Evolutionary conservation across 2,888 invertebrate genomes (phyloP).

Genomic region (Campopleginae sp.): DNA sequence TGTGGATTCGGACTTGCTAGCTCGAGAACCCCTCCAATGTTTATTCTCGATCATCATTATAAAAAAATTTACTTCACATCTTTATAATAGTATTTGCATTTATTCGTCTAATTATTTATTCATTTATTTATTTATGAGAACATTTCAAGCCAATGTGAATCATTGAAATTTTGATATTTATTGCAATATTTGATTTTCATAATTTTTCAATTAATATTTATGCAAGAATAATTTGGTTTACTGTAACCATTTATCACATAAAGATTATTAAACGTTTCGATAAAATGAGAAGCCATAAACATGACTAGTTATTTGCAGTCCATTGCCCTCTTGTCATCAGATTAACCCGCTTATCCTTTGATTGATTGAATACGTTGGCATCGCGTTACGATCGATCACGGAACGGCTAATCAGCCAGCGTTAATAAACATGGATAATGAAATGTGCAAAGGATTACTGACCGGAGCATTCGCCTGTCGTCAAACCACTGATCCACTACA

Average conservation of each 20-base stretch:
- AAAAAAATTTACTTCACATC: too few relatives aligned
- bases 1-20: background rate
- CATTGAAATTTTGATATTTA: background rate
- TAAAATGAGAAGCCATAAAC: slow-evolving; percentile 77
- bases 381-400: slow-evolving; percentile 76
- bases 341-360: slow-evolving; percentile 80
- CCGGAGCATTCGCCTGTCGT: slow-evolving; percentile 25
- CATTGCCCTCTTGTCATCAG: slow-evolving; percentile 73
- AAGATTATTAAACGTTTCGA: slow-evolving; percentile 74
- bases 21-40: background rate
- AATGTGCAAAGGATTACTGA: slow-evolving; percentile 71
- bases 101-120: too few relatives aligned
- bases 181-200: background rate
- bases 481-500: slow-evolving; percentile 31
- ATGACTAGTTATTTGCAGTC: slow-evolving; percentile 74
- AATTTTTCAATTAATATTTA: background rate
- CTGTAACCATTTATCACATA: background rate
- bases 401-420: slow-evolving; percentile 72
- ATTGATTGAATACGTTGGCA: slow-evolving; percentile 77
- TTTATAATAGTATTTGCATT: too few relatives aligned
- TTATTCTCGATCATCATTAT: background rate
- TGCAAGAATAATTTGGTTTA: background rate
- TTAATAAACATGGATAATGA: slow-evolving; percentile 77
- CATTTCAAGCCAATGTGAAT: background rate
- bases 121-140: too few relatives aligned